Conservation (phyloP, 2,113 vertebrate species). For the Zonotrichia leucophrys region DNA sequence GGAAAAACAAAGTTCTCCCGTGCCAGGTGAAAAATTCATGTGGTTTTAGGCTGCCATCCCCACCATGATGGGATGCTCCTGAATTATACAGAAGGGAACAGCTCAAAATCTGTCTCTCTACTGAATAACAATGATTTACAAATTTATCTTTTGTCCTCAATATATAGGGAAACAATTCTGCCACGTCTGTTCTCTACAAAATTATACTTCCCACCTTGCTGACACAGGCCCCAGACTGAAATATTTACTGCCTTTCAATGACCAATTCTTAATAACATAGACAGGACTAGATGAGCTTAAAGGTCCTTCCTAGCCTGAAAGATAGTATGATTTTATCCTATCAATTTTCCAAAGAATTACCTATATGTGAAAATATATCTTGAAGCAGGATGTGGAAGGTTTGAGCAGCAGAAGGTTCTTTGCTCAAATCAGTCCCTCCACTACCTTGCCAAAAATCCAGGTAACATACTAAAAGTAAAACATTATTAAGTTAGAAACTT, state of each 20-base stretch:
- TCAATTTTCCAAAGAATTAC: not conserved
- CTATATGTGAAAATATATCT: not conserved
- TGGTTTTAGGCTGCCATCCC: not conserved
- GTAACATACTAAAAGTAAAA: not conserved
- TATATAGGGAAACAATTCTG: not conserved
- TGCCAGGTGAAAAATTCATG: not conserved
- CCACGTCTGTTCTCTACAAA: not conserved
- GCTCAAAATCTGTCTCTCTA: not conserved
- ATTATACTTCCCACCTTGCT: not conserved
- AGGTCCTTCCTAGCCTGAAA: not conserved
- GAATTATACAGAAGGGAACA: not conserved
- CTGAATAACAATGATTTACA: not conserved
- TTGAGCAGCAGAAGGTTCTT: not conserved
- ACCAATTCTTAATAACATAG: fast-evolving
- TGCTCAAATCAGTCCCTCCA: not conserved
- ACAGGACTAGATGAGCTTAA: not conserved
- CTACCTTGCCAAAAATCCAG: not conserved
- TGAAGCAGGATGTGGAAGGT: not conserved
- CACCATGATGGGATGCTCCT: not conserved
- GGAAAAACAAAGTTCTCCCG: not conserved
- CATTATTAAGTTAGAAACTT: not conserved
- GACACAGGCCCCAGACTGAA: not conserved
- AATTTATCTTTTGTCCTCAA: not conserved
- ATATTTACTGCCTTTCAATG: not conserved
- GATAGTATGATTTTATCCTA: not conserved